These are phyloP conservation scores for Odobenus rosmarus DNA, from an alignment of 2,113 vertebrate genomes.

Conservation along the genomic window DNA sequence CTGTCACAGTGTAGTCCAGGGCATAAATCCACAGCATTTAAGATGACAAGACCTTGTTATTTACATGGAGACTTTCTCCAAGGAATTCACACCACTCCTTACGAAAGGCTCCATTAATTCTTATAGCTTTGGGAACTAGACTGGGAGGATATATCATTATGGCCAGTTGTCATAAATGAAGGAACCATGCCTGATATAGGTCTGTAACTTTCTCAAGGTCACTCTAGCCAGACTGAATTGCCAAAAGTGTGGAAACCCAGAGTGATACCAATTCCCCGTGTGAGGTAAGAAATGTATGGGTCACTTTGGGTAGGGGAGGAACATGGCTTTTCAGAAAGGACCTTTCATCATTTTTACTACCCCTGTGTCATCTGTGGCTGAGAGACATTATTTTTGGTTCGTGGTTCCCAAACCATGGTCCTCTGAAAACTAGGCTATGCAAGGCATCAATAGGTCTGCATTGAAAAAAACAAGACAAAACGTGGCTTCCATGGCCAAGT, in stretches of 20 bases:
- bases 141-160: conserved; percentile 61
- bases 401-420: conserved; percentile 29
- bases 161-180: conserved; percentile 69
- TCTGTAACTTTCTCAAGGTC: conserved; percentile 71
- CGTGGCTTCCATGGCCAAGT: not conserved
- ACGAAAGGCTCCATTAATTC: conserved; percentile 76
- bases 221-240: conserved; percentile 47
- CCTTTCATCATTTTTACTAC: conserved; percentile 59
- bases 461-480: not conserved
- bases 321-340: conserved; percentile 50
- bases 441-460: conserved; percentile 32
- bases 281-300: not conserved
- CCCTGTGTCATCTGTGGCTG: conserved; percentile 30
- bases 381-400: conserved; percentile 24
- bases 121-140: conserved; percentile 66
- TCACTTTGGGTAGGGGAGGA: not conserved
- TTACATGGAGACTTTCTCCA: conserved; percentile 75
- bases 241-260: conserved; percentile 20
- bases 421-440: conserved; percentile 21
- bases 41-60: conserved; percentile 74
- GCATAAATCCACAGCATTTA: conserved; percentile 73
- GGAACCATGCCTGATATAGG: not conserved
- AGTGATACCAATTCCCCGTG: conserved; percentile 28
- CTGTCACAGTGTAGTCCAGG: conserved; percentile 58
- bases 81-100: conserved; percentile 73